A percentile compares a stretch with the other conserved stretches of the same genome.
phyloP scores from a whole-genome alignment of 2,888 invertebrate genomes.

The Harpalus rufipes region DNA sequence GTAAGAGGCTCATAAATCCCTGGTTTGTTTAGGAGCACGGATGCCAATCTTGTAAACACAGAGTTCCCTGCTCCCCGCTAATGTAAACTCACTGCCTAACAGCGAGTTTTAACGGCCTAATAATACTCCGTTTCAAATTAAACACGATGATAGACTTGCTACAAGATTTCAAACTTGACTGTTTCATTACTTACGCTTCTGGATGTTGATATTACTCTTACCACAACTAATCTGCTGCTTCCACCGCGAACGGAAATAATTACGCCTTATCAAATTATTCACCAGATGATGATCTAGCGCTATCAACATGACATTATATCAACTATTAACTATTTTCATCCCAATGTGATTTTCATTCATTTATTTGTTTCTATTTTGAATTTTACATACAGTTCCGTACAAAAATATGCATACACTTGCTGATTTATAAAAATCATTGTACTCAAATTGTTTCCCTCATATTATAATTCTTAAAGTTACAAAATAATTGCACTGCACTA shows the following conservation, averaged over 20 bases:
- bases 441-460: too few relatives aligned
- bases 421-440: too few relatives aligned
- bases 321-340: not conserved
- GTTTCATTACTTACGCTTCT: conserved; percentile 48
- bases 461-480: too few relatives aligned
- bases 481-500: too few relatives aligned
- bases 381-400: too few relatives aligned
- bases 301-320: not conserved
- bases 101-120: conserved; percentile 64
- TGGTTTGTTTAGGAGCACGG: conserved; percentile 65
- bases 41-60: conserved; percentile 65
- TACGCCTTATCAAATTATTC: not conserved
- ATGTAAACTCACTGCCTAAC: conserved; percentile 42
- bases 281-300: not conserved
- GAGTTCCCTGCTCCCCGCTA: conserved; percentile 53
- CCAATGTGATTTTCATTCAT: not conserved
- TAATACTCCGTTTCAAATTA: conserved; percentile 59
- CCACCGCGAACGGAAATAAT: conserved; percentile 37
- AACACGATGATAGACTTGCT: conserved; percentile 58
- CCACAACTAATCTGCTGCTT: conserved; percentile 34
- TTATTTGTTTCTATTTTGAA: not conserved
- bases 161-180: conserved; percentile 52
- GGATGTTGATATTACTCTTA: conserved; percentile 26
- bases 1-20: conserved; percentile 66
- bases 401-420: too few relatives aligned